Conservation (phyloP, 2,113 vertebrate species). For the Anarhynchus alexandrinus region DNA sequence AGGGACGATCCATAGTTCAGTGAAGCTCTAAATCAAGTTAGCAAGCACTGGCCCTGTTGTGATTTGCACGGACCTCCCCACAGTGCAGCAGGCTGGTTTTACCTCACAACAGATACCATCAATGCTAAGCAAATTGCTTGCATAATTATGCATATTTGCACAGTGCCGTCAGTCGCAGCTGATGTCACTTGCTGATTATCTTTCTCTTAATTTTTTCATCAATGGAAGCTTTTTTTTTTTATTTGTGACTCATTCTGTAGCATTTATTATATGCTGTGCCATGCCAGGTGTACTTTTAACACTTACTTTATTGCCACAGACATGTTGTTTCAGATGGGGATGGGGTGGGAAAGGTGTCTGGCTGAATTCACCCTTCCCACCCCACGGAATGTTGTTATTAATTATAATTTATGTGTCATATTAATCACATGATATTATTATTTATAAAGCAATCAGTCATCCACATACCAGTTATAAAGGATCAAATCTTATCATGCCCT, state of each 20-base stretch:
- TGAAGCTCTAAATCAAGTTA: neutral
- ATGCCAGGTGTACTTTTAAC: neutral
- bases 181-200: neutral
- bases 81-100: neutral
- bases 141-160: conserved; percentile 14
- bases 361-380: neutral
- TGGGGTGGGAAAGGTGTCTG: neutral
- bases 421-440: neutral
- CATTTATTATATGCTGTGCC: neutral
- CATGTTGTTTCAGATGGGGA: neutral
- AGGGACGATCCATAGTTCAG: neutral
- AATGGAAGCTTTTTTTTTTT: neutral
- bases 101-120: conserved; percentile 2
- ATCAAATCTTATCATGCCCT: neutral
- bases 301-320: neutral
- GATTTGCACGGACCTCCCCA: neutral
- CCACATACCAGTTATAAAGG: neutral
- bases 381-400: neutral
- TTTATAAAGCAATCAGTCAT: neutral
- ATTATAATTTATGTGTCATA: neutral
- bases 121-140: neutral
- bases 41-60: neutral
- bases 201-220: neutral
- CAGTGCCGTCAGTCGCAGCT: neutral
- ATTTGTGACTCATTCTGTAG: neutral